These are phyloP conservation scores for Burhinus oedicnemus DNA, from an alignment of 2,113 vertebrate genomes.

Conservation along the genomic window DNA sequence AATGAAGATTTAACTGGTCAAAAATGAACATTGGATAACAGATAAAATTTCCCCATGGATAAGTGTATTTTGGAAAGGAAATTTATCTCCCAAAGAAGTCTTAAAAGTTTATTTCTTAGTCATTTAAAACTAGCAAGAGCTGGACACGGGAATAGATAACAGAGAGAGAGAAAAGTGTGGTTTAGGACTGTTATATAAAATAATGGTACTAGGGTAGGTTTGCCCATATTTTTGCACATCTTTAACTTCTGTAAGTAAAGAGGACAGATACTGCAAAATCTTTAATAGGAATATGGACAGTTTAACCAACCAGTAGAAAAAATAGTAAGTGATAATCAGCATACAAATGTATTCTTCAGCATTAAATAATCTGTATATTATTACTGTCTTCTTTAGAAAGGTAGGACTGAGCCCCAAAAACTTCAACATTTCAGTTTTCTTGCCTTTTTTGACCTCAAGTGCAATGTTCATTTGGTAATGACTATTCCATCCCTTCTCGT, in stretches of 20 bases:
- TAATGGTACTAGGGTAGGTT: not conserved
- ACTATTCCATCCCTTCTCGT: not conserved
- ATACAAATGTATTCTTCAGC: not conserved
- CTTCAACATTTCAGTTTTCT: not conserved
- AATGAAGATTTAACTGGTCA: not conserved
- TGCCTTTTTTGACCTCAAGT: not conserved
- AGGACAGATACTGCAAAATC: not conserved
- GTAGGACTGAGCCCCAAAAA: not conserved
- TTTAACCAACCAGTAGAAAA: not conserved
- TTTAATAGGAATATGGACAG: too few species aligned
- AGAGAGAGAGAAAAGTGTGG: not conserved
- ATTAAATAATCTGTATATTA: not conserved
- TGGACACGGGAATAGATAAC: not conserved
- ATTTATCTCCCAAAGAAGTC: not conserved
- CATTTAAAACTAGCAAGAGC: not conserved
- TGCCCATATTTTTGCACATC: not conserved
- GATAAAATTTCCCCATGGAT: not conserved
- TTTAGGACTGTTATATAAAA: not conserved
- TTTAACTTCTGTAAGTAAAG: not conserved
- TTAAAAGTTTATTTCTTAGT: not conserved
- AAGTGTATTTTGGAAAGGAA: not conserved
- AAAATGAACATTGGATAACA: not conserved
- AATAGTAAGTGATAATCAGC: not conserved
- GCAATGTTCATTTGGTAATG: not conserved
- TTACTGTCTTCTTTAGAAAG: not conserved